These are phyloP conservation scores for Pipistrellus pygmaeus DNA, from an alignment of 2,797 vertebrate species.

Conservation along the genomic window DNA sequence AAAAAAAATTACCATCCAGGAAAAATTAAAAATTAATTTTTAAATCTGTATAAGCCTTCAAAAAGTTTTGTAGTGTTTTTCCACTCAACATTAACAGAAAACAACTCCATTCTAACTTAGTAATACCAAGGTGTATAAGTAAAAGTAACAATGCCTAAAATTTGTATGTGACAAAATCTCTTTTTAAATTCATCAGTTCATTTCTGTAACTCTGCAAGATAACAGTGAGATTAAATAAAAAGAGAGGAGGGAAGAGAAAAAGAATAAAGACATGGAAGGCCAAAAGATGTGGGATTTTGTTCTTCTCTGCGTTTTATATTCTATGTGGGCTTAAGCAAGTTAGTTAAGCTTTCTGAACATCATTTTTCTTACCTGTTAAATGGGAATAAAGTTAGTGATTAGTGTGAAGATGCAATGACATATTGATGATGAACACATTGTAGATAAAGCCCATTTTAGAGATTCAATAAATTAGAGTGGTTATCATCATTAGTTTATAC, in stretches of 20 bases:
- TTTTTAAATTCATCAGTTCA: conserved; percentile 40
- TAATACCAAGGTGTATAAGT: conserved; percentile 39
- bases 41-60: conserved; percentile 1
- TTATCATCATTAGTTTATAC: conserved; percentile 33
- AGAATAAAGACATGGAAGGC: neutral
- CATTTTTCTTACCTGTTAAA: conserved; percentile 1
- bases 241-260: neutral
- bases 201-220: conserved; percentile 4
- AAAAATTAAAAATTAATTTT: conserved; percentile 7
- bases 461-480: neutral
- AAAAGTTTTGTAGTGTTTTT: conserved; percentile 3
- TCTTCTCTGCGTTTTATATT: neutral
- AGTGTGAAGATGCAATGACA: neutral
- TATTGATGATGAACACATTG: neutral
- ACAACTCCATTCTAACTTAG: neutral
- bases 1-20: neutral
- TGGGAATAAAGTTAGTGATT: neutral
- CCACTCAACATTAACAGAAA: neutral
- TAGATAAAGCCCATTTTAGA: conserved; percentile 4
- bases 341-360: conserved; percentile 50
- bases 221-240: conserved; percentile 34
- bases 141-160: conserved; percentile 19
- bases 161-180: neutral
- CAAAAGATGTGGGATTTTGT: neutral
- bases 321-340: neutral